Evolutionary conservation across 2,888 invertebrate genomes (phyloP), one percentile per base, ranked within the genome.

Genomic region (Agrochola circellaris): DNA sequence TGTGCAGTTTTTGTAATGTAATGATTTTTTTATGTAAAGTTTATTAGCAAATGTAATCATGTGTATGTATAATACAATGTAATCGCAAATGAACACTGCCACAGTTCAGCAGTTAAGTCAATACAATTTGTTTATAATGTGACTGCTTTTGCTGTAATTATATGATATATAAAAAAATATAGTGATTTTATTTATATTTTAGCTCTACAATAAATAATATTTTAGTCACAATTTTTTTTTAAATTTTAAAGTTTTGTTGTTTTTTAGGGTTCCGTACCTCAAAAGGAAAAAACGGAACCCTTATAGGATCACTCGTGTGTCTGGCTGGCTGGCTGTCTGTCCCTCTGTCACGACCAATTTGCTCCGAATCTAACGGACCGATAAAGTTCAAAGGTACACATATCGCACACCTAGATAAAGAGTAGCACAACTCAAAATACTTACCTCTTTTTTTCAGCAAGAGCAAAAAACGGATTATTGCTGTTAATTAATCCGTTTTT

Each of bases 111-210:
- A 83, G 70, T 74, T 60, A 30, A 73, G 56, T 73, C 38, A 58
- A 42, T 62, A 54, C 56, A 38, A 66, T 65, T 20, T 83, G 17
- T 73, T 82, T 69, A 64, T 64, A 61, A 77, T 69, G 65, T 77
- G 66, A 86, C 84, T 83, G 80, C 80, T 65, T 73, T 48, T 61
- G 58, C 45, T 84, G 67, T 51, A 70, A 86, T 74, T 74, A 83
- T 56, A 58, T 58, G 15, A 77, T 67, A 60, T 82, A 71, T 54
- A 17, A 54, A 74, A 60, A 62, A 45, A 51, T 51, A 7, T 9
- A 1, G 8, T 54, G 11, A 45, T 75, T 82, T 66, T 66, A 62
- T 65, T 82, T 51, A 15, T 7, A 71, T 48, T 30, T 62, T 5
- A 45, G 20, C 20, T 58, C 0, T 6, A n/a, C n/a, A n/a, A 8